Base-by-base conservation (phyloP, 2,888 invertebrate genomes). In the Epirrhoe alternata region DNA sequence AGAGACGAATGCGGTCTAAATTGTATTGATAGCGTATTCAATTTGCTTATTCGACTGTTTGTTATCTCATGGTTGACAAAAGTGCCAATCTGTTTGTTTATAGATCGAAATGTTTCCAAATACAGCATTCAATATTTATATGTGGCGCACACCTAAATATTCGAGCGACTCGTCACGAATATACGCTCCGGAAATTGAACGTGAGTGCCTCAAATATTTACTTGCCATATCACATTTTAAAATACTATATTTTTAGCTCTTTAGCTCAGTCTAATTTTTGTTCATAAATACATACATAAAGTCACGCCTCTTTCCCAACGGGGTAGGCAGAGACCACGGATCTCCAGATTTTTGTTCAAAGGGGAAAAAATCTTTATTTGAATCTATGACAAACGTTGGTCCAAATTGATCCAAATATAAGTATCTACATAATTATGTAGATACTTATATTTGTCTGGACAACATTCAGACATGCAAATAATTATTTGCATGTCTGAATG, bases 151-250 rank as follows among this genome's bases (percentile, higher is more conserved):
- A 73, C 60, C 70, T 77, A 75, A 80, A 81, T 77, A 77, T 78
- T 81, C 70, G 67, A 75, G 71, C 74, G 72, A 74, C 69, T 70
- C 73, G 74, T 71, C 74, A 76, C 73, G 66, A 70, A 79, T 79
- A 66, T 74, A 67, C 74, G 16, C 61, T 64, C 72, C 76, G 79
- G 80, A 82, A 80, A 81, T 79, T 77, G 74, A 76, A 75, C 74
- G 69, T 66, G 77, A 76, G 69, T 74, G 73, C 72, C 55, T 72
- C 69, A 76, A 79, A 76, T 75, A 80, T 79, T 79, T 75, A 75
- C 71, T 66, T 71, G 63, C 66, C 35, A 63, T 59, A 56, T 64
- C 16, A 55, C 50, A 45, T 61, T 49, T n/a, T 47, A 56, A 55
- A 53, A 16, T 51, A 12, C 31, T n/a, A 51, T 24, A 16, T 55